Base-by-base conservation (phyloP, 2,888 invertebrate species). In the Papilio protenor region DNA sequence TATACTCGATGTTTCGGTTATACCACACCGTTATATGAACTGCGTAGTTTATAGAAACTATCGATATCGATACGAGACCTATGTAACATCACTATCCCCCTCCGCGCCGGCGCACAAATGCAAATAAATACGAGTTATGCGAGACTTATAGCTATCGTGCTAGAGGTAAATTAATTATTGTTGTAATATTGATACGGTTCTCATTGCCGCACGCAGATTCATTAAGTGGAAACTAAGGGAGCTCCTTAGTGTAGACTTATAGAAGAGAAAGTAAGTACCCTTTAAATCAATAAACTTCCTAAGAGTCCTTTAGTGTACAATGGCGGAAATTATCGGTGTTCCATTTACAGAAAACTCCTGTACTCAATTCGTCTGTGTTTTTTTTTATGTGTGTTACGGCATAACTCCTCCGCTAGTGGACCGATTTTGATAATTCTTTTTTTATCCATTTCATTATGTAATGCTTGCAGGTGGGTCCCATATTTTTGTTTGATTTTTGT, bases 111-210 rank as follows among this genome's bases (percentile, higher is more conserved):
- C 16, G n/a, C 23, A 49, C 57, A 14, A 57, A 61, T 49, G 70
- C 71, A 71, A 76, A 76, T 76, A 76, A 70, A 71, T 71, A 71
- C 49, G 11, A 47, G 59, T 69, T 69, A 59, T 47, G 47, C 73
- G 61, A 21, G 8, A 70, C 57, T 23, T 16, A 33, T 33, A 33
- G 47, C 69, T 57, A 70, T 75, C 57, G 75, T 59, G 70, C n/a
- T 69, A 33, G 59, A 70, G 76, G 45, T 59, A 76, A 76, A 76
- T 76, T 70, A 40, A 47, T 70, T 59, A 52, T 40, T 73, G 59
- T 27, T 57, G 45, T 21, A 61, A 16, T 73, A 72, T 57, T 23
- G 55, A 12, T 33, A 23, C 55, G 49, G 40, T 55, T 18, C 57
- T 16, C 23, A 59, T 16, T 52, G 52, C 14, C 55, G 55, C 23